A percentile compares a stretch with the other conserved stretches of the same genome.
Evolutionary conservation across 2,888 invertebrate genomes (phyloP).

Genomic region (Gryllus longicercus): DNA sequence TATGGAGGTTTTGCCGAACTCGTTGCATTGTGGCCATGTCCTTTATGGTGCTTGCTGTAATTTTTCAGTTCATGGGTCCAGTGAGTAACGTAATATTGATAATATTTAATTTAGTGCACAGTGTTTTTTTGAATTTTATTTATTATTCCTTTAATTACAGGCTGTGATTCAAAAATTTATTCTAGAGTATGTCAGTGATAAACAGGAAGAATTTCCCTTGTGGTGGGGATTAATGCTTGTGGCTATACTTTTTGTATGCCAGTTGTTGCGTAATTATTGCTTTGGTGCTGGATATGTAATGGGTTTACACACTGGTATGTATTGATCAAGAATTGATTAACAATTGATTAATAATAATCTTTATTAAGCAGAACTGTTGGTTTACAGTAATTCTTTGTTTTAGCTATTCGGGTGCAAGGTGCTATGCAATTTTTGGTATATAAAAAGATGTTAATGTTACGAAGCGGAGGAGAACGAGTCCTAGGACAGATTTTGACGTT

Average conservation of each 20-base stretch:
- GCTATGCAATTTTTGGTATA: slow-evolving; percentile 36
- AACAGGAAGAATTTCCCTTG: slow-evolving; percentile 32
- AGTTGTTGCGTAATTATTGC: slow-evolving; percentile 35
- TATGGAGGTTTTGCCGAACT: slow-evolving; percentile 44
- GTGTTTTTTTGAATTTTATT: neutral
- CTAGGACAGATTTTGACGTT: slow-evolving; percentile 37
- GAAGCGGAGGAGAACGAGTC: slow-evolving; percentile 35
- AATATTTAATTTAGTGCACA: neutral
- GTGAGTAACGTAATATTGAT: slow-evolving; percentile 39
- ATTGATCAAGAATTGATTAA: too few species aligned
- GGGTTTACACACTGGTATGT: slow-evolving; percentile 35
- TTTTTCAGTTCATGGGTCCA: slow-evolving; percentile 46
- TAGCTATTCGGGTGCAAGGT: slow-evolving; percentile 35
- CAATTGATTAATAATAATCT: too few species aligned
- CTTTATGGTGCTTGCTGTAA: slow-evolving; percentile 42
- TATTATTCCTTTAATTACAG: slow-evolving; percentile 31
- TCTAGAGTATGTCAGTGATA: slow-evolving; percentile 39
- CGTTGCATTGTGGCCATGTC: slow-evolving; percentile 44
- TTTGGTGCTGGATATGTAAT: slow-evolving; percentile 36
- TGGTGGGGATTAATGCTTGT: slow-evolving; percentile 35
- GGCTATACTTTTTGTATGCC: slow-evolving; percentile 31
- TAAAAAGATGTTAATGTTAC: slow-evolving; percentile 36
- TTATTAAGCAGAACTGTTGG: too few species aligned
- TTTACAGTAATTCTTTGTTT: neutral
- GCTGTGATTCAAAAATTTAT: slow-evolving; percentile 39